Evolutionary conservation across 2,888 invertebrate genomes (phyloP), one percentile per base, ranked within the genome.

Genomic region (Acleris holmiana): DNA sequence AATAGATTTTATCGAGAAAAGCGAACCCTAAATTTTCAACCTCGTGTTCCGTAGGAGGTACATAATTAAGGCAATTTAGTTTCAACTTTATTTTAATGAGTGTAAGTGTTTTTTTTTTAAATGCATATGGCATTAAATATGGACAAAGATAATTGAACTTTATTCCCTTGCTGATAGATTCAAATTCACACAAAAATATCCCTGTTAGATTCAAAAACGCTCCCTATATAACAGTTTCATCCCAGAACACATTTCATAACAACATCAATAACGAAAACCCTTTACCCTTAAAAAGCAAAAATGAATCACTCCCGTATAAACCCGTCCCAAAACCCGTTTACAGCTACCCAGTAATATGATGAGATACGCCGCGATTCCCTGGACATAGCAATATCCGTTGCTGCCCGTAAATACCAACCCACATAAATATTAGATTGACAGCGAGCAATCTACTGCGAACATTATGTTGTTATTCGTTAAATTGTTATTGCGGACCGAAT

Each of bases 291-390:
- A 55, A 61, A 55, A 62, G 44, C 25, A 60, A 48, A 57, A 57
- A 59, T 65, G 23, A 60, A 62, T 60, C 57, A 51, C 25, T 68
- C 57, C 58, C 53, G 65, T 17, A 65, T 65, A 62, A 67, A 23
- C 21, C 40, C 62, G 17, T 67, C 67, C 67, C 65, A 58, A 69
- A 65, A 69, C 69, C 65, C 69, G 67, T 69, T 69, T 69, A 67
- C 67, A 50, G 61, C 65, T 51, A 56, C 59, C 65, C 65, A 65
- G 65, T 65, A 65, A 65, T 65, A 65, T 65, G 65, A 65, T 65
- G 65, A 65, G 60, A 60, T 65, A 65, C 60, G 48, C 64, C 53
- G 54, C 65, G 65, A 55, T 59, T 65, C 65, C 65, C 65, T 60
- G 65, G 65, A 65, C 65, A 60, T 49, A 55, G 65, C 65, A 65